Conservation (phyloP, 92 coral and sea anemone species). For the Palythoa grandis region DNA sequence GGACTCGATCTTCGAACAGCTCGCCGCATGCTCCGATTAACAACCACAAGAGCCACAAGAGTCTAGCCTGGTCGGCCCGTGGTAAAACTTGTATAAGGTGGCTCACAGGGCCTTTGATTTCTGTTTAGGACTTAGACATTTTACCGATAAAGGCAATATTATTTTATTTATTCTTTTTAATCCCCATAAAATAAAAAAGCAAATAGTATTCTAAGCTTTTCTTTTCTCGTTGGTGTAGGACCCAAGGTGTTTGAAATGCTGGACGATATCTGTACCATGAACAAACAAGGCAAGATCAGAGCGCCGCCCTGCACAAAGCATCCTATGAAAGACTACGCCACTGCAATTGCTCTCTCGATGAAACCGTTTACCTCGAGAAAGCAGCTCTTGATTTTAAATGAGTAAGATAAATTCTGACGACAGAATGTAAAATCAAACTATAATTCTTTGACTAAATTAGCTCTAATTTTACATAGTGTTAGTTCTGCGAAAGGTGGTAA, state of each 20-base stretch:
- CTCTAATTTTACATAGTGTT: too few species aligned
- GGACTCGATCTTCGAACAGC: too few species aligned
- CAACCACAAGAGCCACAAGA: too few species aligned
- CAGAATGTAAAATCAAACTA: neutral
- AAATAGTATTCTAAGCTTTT: neutral
- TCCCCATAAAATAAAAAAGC: neutral
- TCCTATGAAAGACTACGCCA: slow-evolving; percentile 70
- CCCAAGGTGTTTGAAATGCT: slow-evolving; percentile 69
- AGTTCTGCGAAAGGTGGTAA: too few species aligned
- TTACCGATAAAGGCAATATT: too few species aligned
- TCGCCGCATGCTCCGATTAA: too few species aligned
- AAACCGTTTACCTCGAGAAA: slow-evolving; percentile 72
- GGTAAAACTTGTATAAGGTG: too few species aligned
- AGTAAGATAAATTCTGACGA: neutral
- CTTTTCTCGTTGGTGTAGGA: slow-evolving; percentile 41
- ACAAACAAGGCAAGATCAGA: slow-evolving; percentile 59
- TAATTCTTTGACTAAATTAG: too few species aligned
- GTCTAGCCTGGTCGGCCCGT: too few species aligned
- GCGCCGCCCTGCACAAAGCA: slow-evolving; percentile 79
- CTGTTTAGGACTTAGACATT: too few species aligned
- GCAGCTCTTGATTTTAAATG: slow-evolving; percentile 67
- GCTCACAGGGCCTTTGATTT: too few species aligned
- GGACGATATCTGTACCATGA: slow-evolving; percentile 77
- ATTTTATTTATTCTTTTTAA: too few species aligned
- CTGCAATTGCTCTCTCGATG: slow-evolving; percentile 74